Conservation (phyloP, 1,140 invertebrate species). For the Portunus trituberculatus region DNA sequence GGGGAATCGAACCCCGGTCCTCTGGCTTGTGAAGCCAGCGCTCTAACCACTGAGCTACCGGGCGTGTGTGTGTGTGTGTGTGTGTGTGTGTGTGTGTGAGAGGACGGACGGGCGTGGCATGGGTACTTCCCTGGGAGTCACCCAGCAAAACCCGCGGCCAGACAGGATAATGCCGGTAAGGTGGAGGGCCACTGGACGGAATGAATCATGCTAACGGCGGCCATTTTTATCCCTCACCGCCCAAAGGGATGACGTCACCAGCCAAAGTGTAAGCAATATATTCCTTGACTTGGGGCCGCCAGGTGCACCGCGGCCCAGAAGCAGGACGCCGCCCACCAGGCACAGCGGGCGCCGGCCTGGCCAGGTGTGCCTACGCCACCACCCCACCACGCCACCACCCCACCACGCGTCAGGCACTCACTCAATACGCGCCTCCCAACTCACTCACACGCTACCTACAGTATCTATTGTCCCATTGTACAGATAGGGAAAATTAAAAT, state of each 20-base stretch:
- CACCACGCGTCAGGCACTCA: too few relatives aligned
- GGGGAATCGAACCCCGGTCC: too few relatives aligned
- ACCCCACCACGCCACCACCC: too few relatives aligned
- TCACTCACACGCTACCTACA: too few relatives aligned
- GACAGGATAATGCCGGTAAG: not conserved
- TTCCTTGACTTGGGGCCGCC: not conserved
- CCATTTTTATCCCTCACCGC: constrained; percentile 36
- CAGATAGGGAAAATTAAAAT: too few relatives aligned
- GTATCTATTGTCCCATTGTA: too few relatives aligned
- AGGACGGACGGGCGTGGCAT: not conserved
- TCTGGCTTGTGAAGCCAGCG: too few relatives aligned
- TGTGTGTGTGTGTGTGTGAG: not conserved
- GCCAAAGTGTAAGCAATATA: constrained; percentile 1
- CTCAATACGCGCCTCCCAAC: not conserved
- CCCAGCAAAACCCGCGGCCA: not conserved
- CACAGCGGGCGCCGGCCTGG: too few relatives aligned
- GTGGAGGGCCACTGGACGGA: not conserved
- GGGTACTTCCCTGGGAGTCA: not conserved
- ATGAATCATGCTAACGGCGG: constrained; percentile 38
- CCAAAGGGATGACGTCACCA: constrained; percentile 32
- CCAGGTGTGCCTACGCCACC: too few relatives aligned
- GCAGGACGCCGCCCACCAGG: too few relatives aligned
- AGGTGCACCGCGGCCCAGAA: too few relatives aligned
- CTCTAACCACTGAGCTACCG: too few relatives aligned
- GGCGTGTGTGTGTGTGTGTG: constrained; percentile 2